phyloP scores from a whole-genome alignment of 2,888 invertebrate species.

The Acronicta aceris region DNA sequence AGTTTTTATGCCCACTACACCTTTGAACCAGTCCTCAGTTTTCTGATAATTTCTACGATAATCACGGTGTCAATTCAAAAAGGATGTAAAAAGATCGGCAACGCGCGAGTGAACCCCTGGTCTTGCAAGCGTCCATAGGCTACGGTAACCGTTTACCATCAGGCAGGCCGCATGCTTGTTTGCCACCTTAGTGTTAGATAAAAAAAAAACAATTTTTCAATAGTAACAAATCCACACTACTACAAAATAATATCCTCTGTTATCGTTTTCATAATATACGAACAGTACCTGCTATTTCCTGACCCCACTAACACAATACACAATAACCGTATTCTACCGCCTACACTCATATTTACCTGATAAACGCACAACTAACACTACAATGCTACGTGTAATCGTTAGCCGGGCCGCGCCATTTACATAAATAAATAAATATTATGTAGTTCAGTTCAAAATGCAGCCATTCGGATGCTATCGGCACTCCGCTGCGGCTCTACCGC shows the following conservation, averaged over 20 bases:
- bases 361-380: slow-evolving; percentile 34
- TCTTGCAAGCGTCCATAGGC: too few species aligned
- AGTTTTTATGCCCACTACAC: too few species aligned
- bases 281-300: not conserved
- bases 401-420: slow-evolving; percentile 36
- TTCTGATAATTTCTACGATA: too few species aligned
- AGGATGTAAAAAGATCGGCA: too few species aligned
- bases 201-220: too few species aligned
- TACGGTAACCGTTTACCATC: too few species aligned
- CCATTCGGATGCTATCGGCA: slow-evolving; percentile 55
- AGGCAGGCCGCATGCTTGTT: too few species aligned
- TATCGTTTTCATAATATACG: not conserved
- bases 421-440: slow-evolving; percentile 57
- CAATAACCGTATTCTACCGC: slow-evolving; percentile 1
- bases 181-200: too few species aligned
- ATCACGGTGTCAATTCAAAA: too few species aligned
- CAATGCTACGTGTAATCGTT: slow-evolving; percentile 44
- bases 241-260: not conserved
- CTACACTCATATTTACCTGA: slow-evolving; percentile 37
- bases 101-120: too few species aligned
- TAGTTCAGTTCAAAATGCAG: slow-evolving; percentile 48
- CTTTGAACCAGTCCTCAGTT: too few species aligned
- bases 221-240: not conserved
- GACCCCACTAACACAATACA: not conserved
- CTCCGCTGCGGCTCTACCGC: slow-evolving; percentile 29